Conservation (phyloP, 2,888 invertebrate species). For the Belgica antarctica region DNA sequence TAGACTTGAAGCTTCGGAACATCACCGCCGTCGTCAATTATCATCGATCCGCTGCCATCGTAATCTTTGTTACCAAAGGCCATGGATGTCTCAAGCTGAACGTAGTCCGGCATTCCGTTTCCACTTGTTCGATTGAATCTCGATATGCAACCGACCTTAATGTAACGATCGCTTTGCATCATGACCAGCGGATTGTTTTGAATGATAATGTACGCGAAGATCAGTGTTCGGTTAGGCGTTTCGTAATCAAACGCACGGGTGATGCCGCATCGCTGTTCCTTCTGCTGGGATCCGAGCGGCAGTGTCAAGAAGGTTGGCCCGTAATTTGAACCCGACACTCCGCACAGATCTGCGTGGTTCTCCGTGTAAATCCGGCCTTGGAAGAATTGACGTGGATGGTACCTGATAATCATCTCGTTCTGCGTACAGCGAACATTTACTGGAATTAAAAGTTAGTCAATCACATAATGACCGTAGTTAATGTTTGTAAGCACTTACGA, state of each 20-base stretch:
- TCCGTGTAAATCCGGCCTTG: conserved; percentile 77
- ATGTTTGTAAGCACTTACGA: conserved; percentile 60
- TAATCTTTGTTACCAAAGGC: conserved; percentile 56
- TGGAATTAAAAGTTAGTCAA: conserved; percentile 52
- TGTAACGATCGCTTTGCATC: conserved; percentile 77
- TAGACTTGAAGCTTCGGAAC: conserved; percentile 59
- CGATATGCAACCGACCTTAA: conserved; percentile 76
- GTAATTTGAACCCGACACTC: conserved; percentile 53
- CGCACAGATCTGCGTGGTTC: conserved; percentile 73
- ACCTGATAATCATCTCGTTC: conserved; percentile 66
- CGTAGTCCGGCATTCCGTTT: conserved; percentile 55
- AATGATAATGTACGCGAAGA: conserved; percentile 73
- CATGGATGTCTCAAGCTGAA: conserved; percentile 60
- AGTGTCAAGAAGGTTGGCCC: conserved; percentile 49
- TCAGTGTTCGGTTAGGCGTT: conserved; percentile 62
- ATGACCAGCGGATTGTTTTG: conserved; percentile 83
- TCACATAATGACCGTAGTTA: no score
- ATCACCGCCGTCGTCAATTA: conserved; percentile 57
- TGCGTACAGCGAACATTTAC: conserved; percentile 78
- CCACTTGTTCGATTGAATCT: conserved; percentile 52
- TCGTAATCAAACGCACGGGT: conserved; percentile 53
- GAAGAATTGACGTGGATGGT: conserved; percentile 62
- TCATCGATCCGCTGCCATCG: conserved; percentile 41
- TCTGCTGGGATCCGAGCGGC: conserved; percentile 49
- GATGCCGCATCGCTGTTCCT: conserved; percentile 54